These are phyloP conservation scores for Melanostigma gelatinosum DNA, from an alignment of 2,113 vertebrate species.

Conservation along the genomic window DNA sequence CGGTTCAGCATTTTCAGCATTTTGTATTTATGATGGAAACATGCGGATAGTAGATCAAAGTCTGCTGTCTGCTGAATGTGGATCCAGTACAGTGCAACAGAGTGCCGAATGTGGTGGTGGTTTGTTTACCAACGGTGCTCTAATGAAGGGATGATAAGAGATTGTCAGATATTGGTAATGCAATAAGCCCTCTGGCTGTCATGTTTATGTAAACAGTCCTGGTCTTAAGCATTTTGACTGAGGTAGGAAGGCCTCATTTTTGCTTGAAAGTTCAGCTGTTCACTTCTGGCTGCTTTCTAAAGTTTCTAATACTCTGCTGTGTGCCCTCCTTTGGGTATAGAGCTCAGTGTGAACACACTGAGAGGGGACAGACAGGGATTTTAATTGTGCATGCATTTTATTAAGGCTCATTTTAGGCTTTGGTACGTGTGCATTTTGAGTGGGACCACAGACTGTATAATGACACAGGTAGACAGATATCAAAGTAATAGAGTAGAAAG, in stretches of 20 bases:
- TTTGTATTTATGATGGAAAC: neutral
- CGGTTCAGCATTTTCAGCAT: neutral
- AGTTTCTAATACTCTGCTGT: neutral
- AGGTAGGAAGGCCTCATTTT: neutral
- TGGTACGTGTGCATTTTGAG: neutral
- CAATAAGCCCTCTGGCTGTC: slow-evolving; percentile 16
- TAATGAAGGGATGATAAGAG: slow-evolving; percentile 14
- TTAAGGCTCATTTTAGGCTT: neutral
- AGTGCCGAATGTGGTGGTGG: slow-evolving; percentile 8
- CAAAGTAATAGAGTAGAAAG: neutral
- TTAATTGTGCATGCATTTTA: neutral
- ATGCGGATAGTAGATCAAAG: slow-evolving; percentile 9
- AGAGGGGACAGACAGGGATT: neutral
- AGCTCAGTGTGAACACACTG: neutral
- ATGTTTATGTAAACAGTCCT: slow-evolving; percentile 23
- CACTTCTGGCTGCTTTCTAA: neutral
- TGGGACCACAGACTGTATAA: neutral
- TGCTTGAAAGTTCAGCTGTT: neutral
- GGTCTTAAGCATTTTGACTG: neutral
- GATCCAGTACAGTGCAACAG: slow-evolving; percentile 25
- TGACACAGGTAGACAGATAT: neutral
- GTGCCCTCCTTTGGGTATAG: neutral
- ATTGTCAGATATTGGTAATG: neutral
- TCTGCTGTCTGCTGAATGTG: slow-evolving; percentile 9
- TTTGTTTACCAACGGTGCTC: slow-evolving; percentile 22